These are phyloP conservation scores for Tetropium fuscum DNA, from an alignment of 2,888 invertebrate genomes.

Conservation along the genomic window DNA sequence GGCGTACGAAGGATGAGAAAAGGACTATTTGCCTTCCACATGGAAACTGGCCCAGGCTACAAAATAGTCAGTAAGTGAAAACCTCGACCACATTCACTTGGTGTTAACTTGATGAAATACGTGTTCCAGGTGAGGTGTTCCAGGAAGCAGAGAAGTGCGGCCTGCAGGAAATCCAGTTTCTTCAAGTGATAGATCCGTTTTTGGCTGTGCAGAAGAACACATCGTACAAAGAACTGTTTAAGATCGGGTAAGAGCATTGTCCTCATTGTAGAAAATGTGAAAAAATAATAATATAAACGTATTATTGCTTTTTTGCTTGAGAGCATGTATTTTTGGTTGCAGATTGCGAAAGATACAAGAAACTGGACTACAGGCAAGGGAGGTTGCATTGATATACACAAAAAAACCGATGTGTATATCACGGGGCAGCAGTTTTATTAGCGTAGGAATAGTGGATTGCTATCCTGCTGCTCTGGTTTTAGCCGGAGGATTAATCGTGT, in stretches of 20 bases:
- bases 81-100: neutral
- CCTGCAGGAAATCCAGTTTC: slow-evolving; percentile 72
- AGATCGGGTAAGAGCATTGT: slow-evolving; percentile 69
- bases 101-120: neutral
- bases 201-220: slow-evolving; percentile 73
- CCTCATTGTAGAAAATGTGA: too few species aligned
- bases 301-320: too few species aligned
- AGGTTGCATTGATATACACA: slow-evolving; percentile 70
- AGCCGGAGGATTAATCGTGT: slow-evolving; percentile 52
- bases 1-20: slow-evolving; percentile 72
- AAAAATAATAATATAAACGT: neutral
- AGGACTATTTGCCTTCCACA: slow-evolving; percentile 79
- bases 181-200: slow-evolving; percentile 75
- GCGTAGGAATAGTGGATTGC: slow-evolving; percentile 71
- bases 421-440: slow-evolving; percentile 71
- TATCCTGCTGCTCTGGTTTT: slow-evolving; percentile 65
- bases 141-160: slow-evolving; percentile 80
- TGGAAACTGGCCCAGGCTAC: slow-evolving; percentile 78
- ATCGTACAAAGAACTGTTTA: slow-evolving; percentile 73
- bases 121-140: slow-evolving; percentile 74
- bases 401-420: slow-evolving; percentile 72
- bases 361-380: slow-evolving; percentile 71
- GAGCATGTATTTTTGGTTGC: too few species aligned
- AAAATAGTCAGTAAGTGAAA: slow-evolving; percentile 70
- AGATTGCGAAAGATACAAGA: slow-evolving; percentile 72